A percentile compares a stretch with the other conserved stretches of the same genome.
Evolutionary conservation across 2,113 vertebrate genomes (phyloP).

Genomic region (Nicator chloris): DNA sequence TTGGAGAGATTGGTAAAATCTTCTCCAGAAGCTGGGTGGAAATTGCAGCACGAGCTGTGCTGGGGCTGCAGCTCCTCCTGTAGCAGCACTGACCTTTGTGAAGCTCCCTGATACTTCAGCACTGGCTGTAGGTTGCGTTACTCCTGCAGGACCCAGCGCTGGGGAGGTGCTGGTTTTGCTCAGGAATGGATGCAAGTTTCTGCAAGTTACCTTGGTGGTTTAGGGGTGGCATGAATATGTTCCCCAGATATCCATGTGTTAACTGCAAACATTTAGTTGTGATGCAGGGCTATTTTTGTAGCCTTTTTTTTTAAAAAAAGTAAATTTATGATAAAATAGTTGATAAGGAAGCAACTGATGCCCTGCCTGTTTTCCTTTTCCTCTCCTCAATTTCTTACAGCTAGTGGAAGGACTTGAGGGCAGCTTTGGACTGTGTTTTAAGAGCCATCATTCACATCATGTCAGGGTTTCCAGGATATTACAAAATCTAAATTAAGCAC

Average conservation of each 20-base stretch:
- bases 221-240: not conserved
- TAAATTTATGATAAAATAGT: not conserved
- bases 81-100: not conserved
- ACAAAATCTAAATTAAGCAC: slow-evolving; percentile 6
- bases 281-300: not conserved
- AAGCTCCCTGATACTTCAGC: not conserved
- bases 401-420: not conserved
- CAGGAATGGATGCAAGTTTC: not conserved
- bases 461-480: not conserved
- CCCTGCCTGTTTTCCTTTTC: not conserved
- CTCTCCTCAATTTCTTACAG: not conserved
- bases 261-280: not conserved
- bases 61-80: not conserved
- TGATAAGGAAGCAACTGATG: not conserved
- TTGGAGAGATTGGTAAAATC: not conserved
- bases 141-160: not conserved
- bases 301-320: not conserved
- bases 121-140: not conserved
- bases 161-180: not conserved
- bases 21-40: not conserved
- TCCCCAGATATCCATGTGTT: not conserved
- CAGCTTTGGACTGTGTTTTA: not conserved
- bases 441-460: not conserved
- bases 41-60: not conserved
- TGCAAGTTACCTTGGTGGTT: not conserved